phyloP scores from a whole-genome alignment of 1,140 invertebrate species.

The Grapholita molesta region DNA sequence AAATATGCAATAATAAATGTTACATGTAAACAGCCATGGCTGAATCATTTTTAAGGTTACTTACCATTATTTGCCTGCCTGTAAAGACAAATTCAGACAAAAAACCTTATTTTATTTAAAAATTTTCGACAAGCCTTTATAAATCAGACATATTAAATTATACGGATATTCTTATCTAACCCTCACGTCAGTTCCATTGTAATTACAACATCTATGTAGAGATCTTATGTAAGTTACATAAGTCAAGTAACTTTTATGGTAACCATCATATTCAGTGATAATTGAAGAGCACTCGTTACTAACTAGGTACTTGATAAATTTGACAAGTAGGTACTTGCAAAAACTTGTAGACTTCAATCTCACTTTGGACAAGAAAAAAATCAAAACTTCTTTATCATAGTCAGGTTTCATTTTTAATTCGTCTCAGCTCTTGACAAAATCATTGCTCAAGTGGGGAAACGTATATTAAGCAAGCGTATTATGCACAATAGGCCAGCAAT shows the following conservation, averaged over 20 bases:
- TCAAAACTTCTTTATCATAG: background rate
- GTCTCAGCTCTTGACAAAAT: background rate
- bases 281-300: background rate
- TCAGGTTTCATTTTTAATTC: background rate
- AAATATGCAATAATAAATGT: background rate
- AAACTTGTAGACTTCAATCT: background rate
- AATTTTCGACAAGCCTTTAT: no score
- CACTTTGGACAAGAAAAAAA: constrained; percentile 5
- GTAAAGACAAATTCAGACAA: no score
- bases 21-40: background rate
- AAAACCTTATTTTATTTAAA: no score
- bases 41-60: background rate
- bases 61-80: no score
- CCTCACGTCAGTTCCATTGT: no score
- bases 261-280: background rate
- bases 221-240: no score
- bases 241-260: no score
- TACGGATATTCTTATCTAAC: no score
- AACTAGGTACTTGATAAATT: background rate
- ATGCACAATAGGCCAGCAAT: background rate
- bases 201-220: no score
- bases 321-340: background rate
- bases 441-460: background rate
- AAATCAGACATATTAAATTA: no score
- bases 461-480: background rate